phyloP scores from a whole-genome alignment of 2,797 vertebrate genomes.

The Varecia variegata region DNA sequence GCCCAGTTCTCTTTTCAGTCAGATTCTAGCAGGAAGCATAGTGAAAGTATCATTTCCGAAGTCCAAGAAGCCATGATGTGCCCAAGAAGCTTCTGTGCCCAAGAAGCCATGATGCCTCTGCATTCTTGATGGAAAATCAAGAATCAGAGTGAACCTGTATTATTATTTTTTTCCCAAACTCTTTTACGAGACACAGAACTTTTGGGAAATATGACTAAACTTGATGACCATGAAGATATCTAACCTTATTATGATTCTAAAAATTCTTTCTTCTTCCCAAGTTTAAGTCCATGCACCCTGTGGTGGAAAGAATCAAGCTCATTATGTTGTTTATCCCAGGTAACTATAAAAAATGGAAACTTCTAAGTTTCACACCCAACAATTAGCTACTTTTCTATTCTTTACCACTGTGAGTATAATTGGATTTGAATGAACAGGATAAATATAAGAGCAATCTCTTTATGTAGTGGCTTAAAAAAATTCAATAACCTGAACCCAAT shows the following conservation, averaged over 20 bases:
- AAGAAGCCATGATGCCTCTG: neutral
- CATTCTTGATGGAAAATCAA: neutral
- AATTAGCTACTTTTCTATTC: slow-evolving; percentile 57
- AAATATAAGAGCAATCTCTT: slow-evolving; percentile 39
- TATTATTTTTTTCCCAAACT: neutral
- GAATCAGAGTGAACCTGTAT: neutral
- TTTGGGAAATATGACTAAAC: neutral
- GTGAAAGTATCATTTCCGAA: neutral
- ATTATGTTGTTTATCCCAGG: slow-evolving; percentile 58
- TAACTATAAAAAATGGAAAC: slow-evolving; percentile 25
- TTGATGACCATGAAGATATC: neutral
- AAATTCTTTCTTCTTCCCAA: neutral
- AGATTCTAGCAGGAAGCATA: neutral
- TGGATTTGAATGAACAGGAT: slow-evolving; percentile 59
- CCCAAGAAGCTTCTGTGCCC: no score
- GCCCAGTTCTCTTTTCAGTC: neutral
- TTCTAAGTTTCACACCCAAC: slow-evolving; percentile 41
- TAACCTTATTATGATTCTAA: slow-evolving; percentile 37
- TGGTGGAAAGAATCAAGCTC: slow-evolving; percentile 31
- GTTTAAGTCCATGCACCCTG: slow-evolving; percentile 33
- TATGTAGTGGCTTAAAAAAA: slow-evolving; percentile 37
- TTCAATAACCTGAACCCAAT: slow-evolving; percentile 10
- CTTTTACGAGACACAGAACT: neutral
- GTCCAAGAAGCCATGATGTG: neutral
- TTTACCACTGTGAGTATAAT: slow-evolving; percentile 67